These are phyloP conservation scores for Tetrao urogallus DNA, from an alignment of 2,113 vertebrate genomes.

Conservation along the genomic window DNA sequence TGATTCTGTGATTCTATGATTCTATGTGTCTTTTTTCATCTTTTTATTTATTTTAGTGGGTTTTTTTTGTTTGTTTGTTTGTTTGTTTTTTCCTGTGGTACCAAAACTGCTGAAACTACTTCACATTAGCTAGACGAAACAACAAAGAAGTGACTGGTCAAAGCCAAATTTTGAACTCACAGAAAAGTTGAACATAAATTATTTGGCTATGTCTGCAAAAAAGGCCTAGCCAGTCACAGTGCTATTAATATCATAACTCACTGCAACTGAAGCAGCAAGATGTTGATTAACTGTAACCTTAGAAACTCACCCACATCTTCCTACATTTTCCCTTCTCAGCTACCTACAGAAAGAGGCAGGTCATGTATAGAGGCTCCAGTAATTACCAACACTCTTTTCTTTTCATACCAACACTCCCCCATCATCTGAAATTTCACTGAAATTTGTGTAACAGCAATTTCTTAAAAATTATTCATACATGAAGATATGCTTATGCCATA, in stretches of 20 bases:
- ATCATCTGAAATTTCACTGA: not conserved
- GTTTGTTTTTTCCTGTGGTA: not conserved
- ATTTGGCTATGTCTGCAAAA: not conserved
- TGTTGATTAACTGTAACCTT: constrained; percentile 20
- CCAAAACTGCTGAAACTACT: not conserved
- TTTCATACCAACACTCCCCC: constrained; percentile 14
- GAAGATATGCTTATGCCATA: not conserved
- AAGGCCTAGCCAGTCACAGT: not conserved
- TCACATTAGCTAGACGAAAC: not conserved
- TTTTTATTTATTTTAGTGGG: not conserved
- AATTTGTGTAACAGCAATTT: not conserved
- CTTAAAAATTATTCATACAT: not conserved
- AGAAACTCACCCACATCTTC: constrained; percentile 39
- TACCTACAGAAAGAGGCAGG: constrained; percentile 3
- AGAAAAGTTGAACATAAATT: not conserved
- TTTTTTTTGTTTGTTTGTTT: not conserved
- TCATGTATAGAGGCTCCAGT: not conserved
- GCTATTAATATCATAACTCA: not conserved
- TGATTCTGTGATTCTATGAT: no score
- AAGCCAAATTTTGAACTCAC: not conserved
- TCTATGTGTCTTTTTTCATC: not conserved
- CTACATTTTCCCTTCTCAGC: not conserved
- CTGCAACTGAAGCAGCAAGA: not conserved
- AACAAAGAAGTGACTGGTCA: not conserved
- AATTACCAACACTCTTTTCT: constrained; percentile 18